Evolutionary conservation across 2,113 vertebrate species (phyloP).

Genomic region (Nestor notabilis): DNA sequence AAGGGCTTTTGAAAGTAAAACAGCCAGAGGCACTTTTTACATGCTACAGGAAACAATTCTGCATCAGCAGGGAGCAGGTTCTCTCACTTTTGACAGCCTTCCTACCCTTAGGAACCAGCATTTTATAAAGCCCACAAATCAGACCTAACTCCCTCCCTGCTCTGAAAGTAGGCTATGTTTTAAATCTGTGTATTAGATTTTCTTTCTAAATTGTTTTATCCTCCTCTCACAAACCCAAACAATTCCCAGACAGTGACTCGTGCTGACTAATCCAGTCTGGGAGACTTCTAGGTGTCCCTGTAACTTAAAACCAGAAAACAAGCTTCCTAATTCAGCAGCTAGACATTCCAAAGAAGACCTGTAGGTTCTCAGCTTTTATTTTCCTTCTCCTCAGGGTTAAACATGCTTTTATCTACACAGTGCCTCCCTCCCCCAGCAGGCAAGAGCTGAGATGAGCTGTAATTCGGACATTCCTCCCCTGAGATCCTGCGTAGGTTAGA

Average conservation of each 20-base stretch:
- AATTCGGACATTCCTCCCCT: constrained; percentile 52
- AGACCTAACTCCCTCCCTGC: neutral
- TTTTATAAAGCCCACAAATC: neutral
- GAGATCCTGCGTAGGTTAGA: neutral
- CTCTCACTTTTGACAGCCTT: neutral
- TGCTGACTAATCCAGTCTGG: constrained; percentile 75
- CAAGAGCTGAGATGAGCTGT: constrained; percentile 18
- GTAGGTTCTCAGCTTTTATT: constrained; percentile 58
- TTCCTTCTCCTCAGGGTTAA: constrained; percentile 61
- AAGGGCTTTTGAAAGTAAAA: neutral
- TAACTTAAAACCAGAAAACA: constrained; percentile 69
- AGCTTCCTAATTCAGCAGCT: constrained; percentile 68
- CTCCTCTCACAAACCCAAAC: constrained; percentile 62
- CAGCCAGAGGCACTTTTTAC: neutral
- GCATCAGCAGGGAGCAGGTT: neutral
- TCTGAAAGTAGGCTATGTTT: neutral
- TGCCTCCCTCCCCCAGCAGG: constrained; percentile 42
- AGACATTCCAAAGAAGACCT: constrained; percentile 68
- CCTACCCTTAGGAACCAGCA: neutral
- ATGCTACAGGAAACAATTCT: neutral
- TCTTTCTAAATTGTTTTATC: constrained; percentile 67
- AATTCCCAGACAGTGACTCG: constrained; percentile 76
- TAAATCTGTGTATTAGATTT: constrained; percentile 67
- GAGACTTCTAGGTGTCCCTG: constrained; percentile 69
- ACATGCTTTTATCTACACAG: constrained; percentile 34